A percentile compares a stretch with the other conserved stretches of the same genome.
Conservation (phyloP, 2,113 vertebrate species). For the Platanista minor region DNA sequence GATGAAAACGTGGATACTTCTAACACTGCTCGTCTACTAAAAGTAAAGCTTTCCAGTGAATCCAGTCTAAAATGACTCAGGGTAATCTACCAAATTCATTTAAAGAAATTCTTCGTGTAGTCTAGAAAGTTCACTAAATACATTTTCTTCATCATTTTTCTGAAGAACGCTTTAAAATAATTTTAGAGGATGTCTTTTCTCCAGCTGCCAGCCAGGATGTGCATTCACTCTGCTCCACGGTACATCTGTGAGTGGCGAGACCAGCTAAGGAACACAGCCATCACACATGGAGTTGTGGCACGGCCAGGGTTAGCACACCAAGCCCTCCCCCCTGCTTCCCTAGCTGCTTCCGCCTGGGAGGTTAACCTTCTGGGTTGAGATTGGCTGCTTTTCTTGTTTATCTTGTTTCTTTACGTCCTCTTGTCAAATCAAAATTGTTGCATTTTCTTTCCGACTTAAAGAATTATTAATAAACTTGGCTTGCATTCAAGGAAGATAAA, state of each 20-base stretch:
- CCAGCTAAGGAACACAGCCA: background rate
- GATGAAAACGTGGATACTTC: background rate
- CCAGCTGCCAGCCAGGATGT: background rate
- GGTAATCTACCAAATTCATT: background rate
- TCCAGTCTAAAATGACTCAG: background rate
- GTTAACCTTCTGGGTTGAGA: background rate
- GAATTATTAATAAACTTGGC: constrained; percentile 53
- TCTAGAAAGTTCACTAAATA: background rate
- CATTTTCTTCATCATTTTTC: background rate
- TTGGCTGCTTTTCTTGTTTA: background rate
- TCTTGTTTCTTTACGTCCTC: background rate
- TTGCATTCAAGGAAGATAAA: constrained; percentile 4
- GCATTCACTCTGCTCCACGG: background rate
- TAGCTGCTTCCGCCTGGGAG: background rate
- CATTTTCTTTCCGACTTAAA: constrained; percentile 28
- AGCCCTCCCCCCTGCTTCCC: background rate
- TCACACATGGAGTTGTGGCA: too few relatives aligned
- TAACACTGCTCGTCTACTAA: background rate
- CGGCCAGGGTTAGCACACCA: background rate
- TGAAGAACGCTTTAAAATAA: background rate
- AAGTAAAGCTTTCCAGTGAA: background rate
- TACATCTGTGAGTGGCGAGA: background rate
- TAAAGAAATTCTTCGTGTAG: background rate
- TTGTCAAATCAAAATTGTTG: constrained; percentile 30
- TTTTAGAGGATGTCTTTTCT: background rate